These are phyloP conservation scores for Salvelinus fontinalis DNA, from an alignment of 2,113 vertebrate genomes.

Conservation along the genomic window DNA sequence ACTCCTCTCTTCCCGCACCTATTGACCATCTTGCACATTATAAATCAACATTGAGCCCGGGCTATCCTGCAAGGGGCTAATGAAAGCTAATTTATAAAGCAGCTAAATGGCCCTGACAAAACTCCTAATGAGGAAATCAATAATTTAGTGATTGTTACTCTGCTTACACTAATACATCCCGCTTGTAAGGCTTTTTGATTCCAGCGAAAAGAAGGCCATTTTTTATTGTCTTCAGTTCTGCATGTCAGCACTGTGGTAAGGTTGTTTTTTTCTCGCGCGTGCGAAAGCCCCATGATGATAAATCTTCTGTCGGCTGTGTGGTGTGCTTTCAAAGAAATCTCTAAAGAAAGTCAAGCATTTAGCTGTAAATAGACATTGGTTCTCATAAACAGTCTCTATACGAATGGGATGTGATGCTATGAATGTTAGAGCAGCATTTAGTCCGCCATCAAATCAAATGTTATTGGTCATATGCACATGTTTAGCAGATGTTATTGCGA, in stretches of 20 bases:
- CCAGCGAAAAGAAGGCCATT: conserved; percentile 53
- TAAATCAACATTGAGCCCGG: conserved; percentile 85
- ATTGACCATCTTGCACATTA: conserved; percentile 86
- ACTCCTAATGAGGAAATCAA: conserved; percentile 88
- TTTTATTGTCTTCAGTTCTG: conserved; percentile 65
- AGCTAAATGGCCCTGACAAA: conserved; percentile 95
- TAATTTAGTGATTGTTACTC: conserved; percentile 91
- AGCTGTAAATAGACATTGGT: neutral
- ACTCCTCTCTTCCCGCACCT: conserved; percentile 37
- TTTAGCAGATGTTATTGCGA: too few relatives aligned
- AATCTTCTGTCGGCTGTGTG: conserved; percentile 40
- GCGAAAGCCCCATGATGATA: conserved; percentile 57
- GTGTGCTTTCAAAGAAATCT: neutral
- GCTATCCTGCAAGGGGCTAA: conserved; percentile 86
- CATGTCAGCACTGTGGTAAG: conserved; percentile 67
- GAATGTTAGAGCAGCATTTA: neutral
- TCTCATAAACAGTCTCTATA: neutral
- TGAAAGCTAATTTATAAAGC: conserved; percentile 92
- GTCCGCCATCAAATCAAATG: neutral
- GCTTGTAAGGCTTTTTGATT: conserved; percentile 58
- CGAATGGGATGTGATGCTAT: neutral
- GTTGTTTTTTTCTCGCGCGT: conserved; percentile 27
- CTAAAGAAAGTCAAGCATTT: neutral
- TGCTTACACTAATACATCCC: conserved; percentile 85
- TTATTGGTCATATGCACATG: too few relatives aligned